Percentiles rank a stretch among this genome's conserved stretches.
Evolutionary conservation across 2,888 invertebrate genomes (phyloP).

Genomic region (Psylliodes chrysocephalus): DNA sequence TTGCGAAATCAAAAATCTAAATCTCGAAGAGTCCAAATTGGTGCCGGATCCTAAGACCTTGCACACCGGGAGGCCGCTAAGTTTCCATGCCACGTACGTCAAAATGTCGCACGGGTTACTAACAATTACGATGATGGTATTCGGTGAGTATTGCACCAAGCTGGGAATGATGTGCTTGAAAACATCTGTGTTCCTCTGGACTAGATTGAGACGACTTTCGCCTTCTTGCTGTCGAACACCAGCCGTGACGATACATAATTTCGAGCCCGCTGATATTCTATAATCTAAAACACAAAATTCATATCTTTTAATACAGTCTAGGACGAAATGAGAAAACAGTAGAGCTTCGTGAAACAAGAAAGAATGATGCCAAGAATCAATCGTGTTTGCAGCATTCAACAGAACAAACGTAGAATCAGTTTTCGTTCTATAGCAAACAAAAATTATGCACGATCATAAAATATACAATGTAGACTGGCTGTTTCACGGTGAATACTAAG

Average conservation of each 20-base stretch:
- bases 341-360: too few relatives aligned
- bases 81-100: slow-evolving; percentile 94
- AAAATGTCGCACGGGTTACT: slow-evolving; percentile 94
- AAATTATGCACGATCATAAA: too few relatives aligned
- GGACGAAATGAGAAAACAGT: too few relatives aligned
- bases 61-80: slow-evolving; percentile 88
- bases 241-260: slow-evolving; percentile 89
- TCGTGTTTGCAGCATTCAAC: too few relatives aligned
- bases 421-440: too few relatives aligned
- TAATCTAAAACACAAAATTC: slow-evolving; percentile 78
- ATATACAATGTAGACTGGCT: too few relatives aligned
- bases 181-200: slow-evolving; percentile 91
- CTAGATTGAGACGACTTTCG: slow-evolving; percentile 86
- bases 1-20: slow-evolving; percentile 88
- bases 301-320: too few relatives aligned
- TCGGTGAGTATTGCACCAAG: slow-evolving; percentile 84
- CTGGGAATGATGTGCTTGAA: slow-evolving; percentile 87
- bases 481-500: too few relatives aligned
- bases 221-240: slow-evolving; percentile 93
- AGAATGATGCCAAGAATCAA: too few relatives aligned
- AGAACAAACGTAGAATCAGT: too few relatives aligned
- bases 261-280: slow-evolving; percentile 79
- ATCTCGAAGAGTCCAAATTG: slow-evolving; percentile 91
- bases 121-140: slow-evolving; percentile 86
- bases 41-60: slow-evolving; percentile 92